Evolutionary conservation across 1,140 invertebrate genomes (phyloP), one percentile per base, ranked within the genome.

Genomic region (Oedothorax gibbosus): DNA sequence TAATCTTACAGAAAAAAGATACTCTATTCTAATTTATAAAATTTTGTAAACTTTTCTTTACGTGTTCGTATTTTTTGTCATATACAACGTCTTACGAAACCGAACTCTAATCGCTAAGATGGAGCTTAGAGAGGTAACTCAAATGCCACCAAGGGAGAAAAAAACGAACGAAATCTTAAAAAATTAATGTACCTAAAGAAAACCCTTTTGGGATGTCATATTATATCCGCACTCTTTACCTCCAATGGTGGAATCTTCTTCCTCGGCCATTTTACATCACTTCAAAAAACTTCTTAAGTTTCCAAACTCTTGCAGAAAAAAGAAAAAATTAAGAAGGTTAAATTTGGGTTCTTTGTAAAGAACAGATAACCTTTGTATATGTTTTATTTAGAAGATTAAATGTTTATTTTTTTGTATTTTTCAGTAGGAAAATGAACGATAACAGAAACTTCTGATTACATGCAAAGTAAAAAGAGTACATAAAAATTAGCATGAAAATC

Each of bases 201-300:
- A 71, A 76, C 81, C 62, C 81, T 79, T 76, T 76, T 56, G 49
- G 72, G 51, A 76, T 62, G 72, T 56, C 76, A 84, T 76, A 64
- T 73, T 75, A 75, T 73, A 82, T 84, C 60, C 68, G 56, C 71
- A 75, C 71, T 66, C 81, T 84, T 57, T 73, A 71, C 65, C 80
- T 73, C 18, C 18, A 11, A 57, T 50, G 79, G 57, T 50, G 54
- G 80, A 76, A 75, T 75, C 69, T 53, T n/a, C 18, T 75, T 79
- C 77, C 81, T 81, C 54, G 53, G 62, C 81, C 71, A 75, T 83
- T 75, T 83, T 75, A 83, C 81, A 83, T 83, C 71, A 75, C 72
- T 84, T 76, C 81, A 84, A 84, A 75, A 83, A 84, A 84, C 69
- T 84, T 84, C 81, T 84, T 75, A 84, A 84, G 72, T 84, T 84